These are phyloP conservation scores for Sialis fuliginosa DNA, from an alignment of 2,888 invertebrate genomes.

Conservation along the genomic window DNA sequence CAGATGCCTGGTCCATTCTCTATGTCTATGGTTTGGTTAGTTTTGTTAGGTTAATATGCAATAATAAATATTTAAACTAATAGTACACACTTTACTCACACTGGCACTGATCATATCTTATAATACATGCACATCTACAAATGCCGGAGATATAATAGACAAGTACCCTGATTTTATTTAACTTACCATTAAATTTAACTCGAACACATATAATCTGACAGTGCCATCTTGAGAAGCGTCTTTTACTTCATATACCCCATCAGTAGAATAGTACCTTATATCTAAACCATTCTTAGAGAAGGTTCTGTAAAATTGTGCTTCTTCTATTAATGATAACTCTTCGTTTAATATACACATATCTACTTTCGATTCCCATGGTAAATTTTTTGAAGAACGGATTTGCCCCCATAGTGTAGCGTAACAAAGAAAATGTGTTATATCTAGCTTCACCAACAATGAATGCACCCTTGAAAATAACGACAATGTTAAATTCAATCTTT, in stretches of 20 bases:
- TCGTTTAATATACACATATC: constrained; percentile 32
- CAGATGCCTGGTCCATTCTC: too few relatives aligned
- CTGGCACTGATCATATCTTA: too few relatives aligned
- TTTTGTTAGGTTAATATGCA: too few relatives aligned
- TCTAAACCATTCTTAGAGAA: constrained; percentile 27
- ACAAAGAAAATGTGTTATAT: constrained; percentile 34
- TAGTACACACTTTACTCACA: too few relatives aligned
- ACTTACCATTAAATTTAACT: constrained; percentile 26
- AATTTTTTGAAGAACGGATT: constrained; percentile 27
- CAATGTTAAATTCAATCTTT: constrained; percentile 1
- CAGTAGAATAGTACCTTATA: constrained; percentile 28
- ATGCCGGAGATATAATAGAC: too few relatives aligned
- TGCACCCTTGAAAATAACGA: constrained; percentile 19
- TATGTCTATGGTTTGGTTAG: too few relatives aligned
- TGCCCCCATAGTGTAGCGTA: constrained; percentile 38
- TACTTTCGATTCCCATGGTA: constrained; percentile 33
- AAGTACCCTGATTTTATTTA: too few relatives aligned
- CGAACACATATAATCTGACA: constrained; percentile 30
- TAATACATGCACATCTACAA: too few relatives aligned
- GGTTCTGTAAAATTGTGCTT: constrained; percentile 27
- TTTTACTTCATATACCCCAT: constrained; percentile 29
- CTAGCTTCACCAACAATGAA: constrained; percentile 23
- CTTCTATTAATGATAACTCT: constrained; percentile 25
- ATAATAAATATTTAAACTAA: too few relatives aligned
- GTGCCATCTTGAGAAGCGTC: constrained; percentile 16